phyloP scores from a whole-genome alignment of 2,797 vertebrate genomes.

The Chelidonichthys spinosus region DNA sequence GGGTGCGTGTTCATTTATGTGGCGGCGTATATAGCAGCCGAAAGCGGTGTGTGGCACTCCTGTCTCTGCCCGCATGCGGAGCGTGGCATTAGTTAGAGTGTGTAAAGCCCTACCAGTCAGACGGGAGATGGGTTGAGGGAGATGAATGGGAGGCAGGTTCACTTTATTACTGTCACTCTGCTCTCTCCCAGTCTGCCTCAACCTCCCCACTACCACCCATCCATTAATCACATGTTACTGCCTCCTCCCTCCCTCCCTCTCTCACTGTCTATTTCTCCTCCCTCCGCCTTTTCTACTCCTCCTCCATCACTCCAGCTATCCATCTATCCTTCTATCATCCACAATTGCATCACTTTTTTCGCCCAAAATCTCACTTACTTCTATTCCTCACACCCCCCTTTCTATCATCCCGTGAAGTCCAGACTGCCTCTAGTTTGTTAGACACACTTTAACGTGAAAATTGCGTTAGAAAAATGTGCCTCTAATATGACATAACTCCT shows the following conservation, averaged over 20 bases:
- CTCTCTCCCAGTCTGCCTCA: slow-evolving; percentile 82
- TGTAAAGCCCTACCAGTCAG: slow-evolving; percentile 80
- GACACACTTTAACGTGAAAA: slow-evolving; percentile 26
- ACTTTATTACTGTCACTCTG: slow-evolving; percentile 86
- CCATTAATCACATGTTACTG: slow-evolving; percentile 83
- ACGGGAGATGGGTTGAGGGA: slow-evolving; percentile 82
- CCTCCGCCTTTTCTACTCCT: slow-evolving; percentile 70
- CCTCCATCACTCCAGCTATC: slow-evolving; percentile 61
- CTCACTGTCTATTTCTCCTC: slow-evolving; percentile 77
- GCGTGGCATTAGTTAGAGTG: slow-evolving; percentile 83
- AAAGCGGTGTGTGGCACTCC: slow-evolving; percentile 73
- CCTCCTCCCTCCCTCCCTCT: slow-evolving; percentile 71
- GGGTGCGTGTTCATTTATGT: slow-evolving; percentile 67
- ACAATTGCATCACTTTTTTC: slow-evolving; percentile 67
- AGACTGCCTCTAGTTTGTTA: slow-evolving; percentile 33
- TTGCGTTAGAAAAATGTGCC: slow-evolving; percentile 8
- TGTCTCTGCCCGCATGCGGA: slow-evolving; percentile 77
- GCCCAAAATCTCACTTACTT: slow-evolving; percentile 54
- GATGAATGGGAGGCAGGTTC: slow-evolving; percentile 84
- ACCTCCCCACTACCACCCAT: slow-evolving; percentile 81
- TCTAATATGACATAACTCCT: neutral
- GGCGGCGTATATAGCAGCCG: slow-evolving; percentile 51
- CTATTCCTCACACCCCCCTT: slow-evolving; percentile 34
- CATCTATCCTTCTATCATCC: slow-evolving; percentile 61
- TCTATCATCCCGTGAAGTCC: slow-evolving; percentile 41